phyloP scores from a whole-genome alignment of 2,113 vertebrate genomes.

The Arothron firmamentum region DNA sequence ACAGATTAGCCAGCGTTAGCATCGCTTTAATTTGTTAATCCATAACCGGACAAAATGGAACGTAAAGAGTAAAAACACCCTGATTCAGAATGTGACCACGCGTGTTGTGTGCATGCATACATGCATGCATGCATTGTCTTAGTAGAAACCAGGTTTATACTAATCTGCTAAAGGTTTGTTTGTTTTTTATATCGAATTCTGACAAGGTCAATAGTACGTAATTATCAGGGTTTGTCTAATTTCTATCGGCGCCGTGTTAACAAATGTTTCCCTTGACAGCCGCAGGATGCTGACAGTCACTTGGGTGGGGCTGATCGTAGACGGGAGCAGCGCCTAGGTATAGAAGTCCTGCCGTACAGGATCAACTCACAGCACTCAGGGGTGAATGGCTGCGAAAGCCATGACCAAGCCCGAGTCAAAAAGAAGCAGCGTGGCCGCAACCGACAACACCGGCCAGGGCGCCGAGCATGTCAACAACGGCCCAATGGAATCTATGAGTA shows the following conservation, averaged over 20 bases:
- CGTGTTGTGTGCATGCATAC: too few species aligned
- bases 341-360: conserved; percentile 14
- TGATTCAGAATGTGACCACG: too few species aligned
- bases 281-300: conserved; percentile 56
- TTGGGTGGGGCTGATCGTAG: conserved; percentile 55
- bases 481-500: conserved; percentile 25
- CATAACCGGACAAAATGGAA: too few species aligned
- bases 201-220: conserved; percentile 12
- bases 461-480: conserved; percentile 60
- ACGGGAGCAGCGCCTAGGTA: conserved; percentile 17
- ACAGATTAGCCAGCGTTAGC: too few species aligned
- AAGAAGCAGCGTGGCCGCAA: conserved; percentile 43
- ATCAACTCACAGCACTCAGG: conserved; percentile 2
- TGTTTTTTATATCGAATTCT: too few species aligned
- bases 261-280: conserved; percentile 19
- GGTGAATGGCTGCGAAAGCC: conserved; percentile 13
- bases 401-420: conserved; percentile 73
- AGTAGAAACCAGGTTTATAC: too few species aligned
- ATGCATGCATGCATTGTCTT: too few species aligned
- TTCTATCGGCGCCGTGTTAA: conserved; percentile 13
- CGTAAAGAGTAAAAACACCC: too few species aligned
- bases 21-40: too few species aligned
- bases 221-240: conserved; percentile 38
- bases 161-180: too few species aligned
- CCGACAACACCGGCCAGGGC: conserved; percentile 37